Conservation (phyloP, 2,888 invertebrate species). For the Malacosoma neustria region DNA sequence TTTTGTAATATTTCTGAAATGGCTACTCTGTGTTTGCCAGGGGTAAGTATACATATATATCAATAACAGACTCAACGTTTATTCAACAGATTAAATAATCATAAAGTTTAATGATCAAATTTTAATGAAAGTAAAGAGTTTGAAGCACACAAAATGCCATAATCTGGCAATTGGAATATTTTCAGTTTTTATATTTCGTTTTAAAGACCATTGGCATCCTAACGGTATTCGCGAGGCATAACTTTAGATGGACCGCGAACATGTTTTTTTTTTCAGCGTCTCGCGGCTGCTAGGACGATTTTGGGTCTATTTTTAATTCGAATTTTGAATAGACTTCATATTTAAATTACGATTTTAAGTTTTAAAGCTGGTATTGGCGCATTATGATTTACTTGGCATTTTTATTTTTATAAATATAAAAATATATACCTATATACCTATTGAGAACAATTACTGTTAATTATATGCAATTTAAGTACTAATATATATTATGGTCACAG, state of each 20-base stretch:
- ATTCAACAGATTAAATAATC: slow-evolving; percentile 14
- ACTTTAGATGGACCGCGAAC: slow-evolving; percentile 55
- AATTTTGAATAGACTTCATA: slow-evolving; percentile 3
- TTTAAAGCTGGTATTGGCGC: too few relatives aligned
- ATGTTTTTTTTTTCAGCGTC: slow-evolving; percentile 61
- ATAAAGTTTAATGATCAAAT: slow-evolving; percentile 6
- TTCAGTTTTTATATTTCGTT: slow-evolving; percentile 46
- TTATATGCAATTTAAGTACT: too few relatives aligned
- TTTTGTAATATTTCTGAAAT: too few relatives aligned
- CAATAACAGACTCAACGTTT: too few relatives aligned
- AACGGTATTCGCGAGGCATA: slow-evolving; percentile 70
- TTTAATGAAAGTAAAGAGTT: slow-evolving; percentile 23
- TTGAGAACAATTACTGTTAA: too few relatives aligned
- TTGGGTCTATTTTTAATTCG: slow-evolving; percentile 29
- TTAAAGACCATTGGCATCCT: slow-evolving; percentile 62
- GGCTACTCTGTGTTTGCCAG: too few relatives aligned
- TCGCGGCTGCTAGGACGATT: slow-evolving; percentile 43
- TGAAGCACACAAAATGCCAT: slow-evolving; percentile 64
- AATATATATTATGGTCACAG: too few relatives aligned
- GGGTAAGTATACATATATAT: too few relatives aligned
- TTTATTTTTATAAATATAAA: too few relatives aligned
- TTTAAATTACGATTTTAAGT: too few relatives aligned
- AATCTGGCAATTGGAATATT: slow-evolving; percentile 73
- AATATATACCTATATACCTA: too few relatives aligned
- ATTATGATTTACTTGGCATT: too few relatives aligned